Evolutionary conservation across 1,140 invertebrate species (phyloP).

Genomic region (Zaprionus gabonicus): DNA sequence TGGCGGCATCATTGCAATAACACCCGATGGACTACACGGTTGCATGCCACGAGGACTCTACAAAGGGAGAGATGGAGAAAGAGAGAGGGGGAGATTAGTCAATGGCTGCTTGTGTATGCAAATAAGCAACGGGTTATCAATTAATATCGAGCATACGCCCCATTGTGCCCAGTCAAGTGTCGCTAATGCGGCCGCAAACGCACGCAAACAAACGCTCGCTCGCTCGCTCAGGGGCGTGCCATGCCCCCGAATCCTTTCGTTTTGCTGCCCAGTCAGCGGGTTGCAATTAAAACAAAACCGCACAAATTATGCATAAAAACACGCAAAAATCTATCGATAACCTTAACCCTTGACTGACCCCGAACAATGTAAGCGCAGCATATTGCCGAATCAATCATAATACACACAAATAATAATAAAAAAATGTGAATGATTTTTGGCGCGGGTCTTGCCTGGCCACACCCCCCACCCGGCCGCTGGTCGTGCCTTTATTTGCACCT

Average conservation of each 20-base stretch:
- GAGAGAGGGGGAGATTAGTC: constrained; percentile 27
- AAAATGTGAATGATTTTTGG: constrained; percentile 56
- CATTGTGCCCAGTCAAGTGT: constrained; percentile 60
- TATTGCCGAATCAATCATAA: constrained; percentile 75
- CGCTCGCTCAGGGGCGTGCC: constrained; percentile 74
- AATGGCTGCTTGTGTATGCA: constrained; percentile 61
- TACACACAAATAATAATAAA: constrained; percentile 25
- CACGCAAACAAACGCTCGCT: constrained; percentile 63
- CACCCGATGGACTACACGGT: constrained; percentile 84
- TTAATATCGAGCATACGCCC: constrained; percentile 74
- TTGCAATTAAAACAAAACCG: constrained; percentile 77
- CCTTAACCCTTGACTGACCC: constrained; percentile 70
- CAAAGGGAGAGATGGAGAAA: constrained; percentile 29
- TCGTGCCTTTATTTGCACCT: constrained; percentile 63
- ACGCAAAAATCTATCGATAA: constrained; percentile 18
- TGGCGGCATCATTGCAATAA: constrained; percentile 83
- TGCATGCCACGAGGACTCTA: constrained; percentile 85
- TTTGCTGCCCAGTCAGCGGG: constrained; percentile 73
- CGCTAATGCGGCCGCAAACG: constrained; percentile 61
- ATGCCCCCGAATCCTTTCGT: not conserved
- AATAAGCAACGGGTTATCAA: constrained; percentile 83
- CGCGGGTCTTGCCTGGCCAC: constrained; percentile 59
- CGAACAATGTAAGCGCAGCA: constrained; percentile 60
- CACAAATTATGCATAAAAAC: constrained; percentile 49
- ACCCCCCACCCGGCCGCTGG: not conserved